Evolutionary conservation across 2,113 vertebrate genomes (phyloP).

Genomic region (Rhinopithecus roxellana): DNA sequence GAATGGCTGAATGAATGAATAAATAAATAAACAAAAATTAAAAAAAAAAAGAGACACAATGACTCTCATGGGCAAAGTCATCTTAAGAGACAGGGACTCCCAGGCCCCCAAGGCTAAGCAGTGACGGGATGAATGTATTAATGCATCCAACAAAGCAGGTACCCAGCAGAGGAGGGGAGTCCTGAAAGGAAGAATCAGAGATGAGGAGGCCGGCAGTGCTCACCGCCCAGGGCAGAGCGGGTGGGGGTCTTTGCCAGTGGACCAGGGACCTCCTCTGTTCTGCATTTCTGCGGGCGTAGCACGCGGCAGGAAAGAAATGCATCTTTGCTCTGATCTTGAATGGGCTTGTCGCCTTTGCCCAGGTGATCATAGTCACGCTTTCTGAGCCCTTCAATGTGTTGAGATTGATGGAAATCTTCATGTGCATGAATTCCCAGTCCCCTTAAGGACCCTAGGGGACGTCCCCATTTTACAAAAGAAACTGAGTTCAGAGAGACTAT

Average conservation of each 20-base stretch:
- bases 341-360: accelerated
- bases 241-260: accelerated
- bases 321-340: background rate
- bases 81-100: background rate
- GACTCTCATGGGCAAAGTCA: background rate
- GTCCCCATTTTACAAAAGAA: background rate
- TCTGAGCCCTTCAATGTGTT: accelerated
- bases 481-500: background rate
- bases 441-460: too few relatives aligned
- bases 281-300: background rate
- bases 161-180: background rate
- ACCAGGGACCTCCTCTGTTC: background rate
- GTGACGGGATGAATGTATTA: background rate
- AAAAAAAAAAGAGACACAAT: background rate
- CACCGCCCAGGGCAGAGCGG: background rate
- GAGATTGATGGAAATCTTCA: background rate
- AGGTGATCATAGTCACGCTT: accelerated
- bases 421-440: background rate
- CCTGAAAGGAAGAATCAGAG: background rate
- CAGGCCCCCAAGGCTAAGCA: background rate
- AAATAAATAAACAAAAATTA: too few relatives aligned
- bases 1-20: too few relatives aligned
- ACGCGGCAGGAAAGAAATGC: accelerated
- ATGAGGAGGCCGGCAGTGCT: background rate
- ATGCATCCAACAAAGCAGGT: accelerated